Conservation (phyloP, 2,797 vertebrate species). For the Hylomyscus alleni region DNA sequence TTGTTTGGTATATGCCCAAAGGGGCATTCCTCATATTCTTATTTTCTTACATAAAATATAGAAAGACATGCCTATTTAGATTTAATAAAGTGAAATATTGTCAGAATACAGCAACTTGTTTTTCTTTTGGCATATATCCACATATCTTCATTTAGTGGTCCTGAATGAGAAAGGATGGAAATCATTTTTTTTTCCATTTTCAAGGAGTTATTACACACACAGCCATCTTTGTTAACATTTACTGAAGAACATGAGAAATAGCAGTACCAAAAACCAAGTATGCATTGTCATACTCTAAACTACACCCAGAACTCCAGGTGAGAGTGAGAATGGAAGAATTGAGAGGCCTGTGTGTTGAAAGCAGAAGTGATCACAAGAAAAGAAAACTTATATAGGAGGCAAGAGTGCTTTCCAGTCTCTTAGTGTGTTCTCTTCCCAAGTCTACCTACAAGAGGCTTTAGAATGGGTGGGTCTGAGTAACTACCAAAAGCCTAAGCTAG, state of each 20-base stretch:
- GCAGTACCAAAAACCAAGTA: background rate
- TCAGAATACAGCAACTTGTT: background rate
- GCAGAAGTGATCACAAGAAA: conserved; percentile 70
- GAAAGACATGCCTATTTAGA: background rate
- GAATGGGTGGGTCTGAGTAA: conserved; percentile 78
- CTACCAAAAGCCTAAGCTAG: conserved; percentile 66
- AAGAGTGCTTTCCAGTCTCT: conserved; percentile 46
- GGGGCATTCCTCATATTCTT: background rate
- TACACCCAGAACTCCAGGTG: background rate
- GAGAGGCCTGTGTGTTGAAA: conserved; percentile 54
- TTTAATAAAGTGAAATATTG: background rate
- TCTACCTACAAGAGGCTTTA: conserved; percentile 40
- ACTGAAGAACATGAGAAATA: background rate
- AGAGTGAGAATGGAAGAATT: background rate
- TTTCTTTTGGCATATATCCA: background rate
- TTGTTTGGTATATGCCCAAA: background rate
- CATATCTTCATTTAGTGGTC: background rate
- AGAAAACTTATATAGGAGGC: conserved; percentile 51
- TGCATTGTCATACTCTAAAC: conserved; percentile 43
- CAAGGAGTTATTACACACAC: background rate
- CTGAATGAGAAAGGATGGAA: background rate
- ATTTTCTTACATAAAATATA: background rate
- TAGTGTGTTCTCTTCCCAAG: background rate
- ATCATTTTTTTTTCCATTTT: background rate
- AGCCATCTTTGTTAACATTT: background rate